These are phyloP conservation scores for Onchidella celtica DNA, from an alignment of 2,888 invertebrate species.

Conservation along the genomic window DNA sequence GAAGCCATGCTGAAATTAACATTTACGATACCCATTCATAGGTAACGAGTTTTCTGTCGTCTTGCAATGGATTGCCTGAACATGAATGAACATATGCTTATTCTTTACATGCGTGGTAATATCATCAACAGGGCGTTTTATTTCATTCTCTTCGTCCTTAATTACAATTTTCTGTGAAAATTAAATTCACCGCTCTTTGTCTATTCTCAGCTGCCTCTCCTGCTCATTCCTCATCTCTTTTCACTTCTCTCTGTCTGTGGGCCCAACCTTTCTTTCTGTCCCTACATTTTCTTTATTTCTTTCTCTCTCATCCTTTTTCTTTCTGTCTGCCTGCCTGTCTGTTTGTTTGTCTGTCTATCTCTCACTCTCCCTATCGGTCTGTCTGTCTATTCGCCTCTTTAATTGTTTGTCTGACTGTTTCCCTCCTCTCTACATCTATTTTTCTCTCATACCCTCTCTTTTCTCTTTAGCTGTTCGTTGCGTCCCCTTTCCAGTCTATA, in stretches of 20 bases:
- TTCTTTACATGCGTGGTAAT: too few relatives aligned
- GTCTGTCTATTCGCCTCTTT: background rate
- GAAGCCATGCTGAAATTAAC: too few relatives aligned
- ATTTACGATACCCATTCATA: too few relatives aligned
- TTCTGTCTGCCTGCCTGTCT: background rate
- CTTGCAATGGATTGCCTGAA: too few relatives aligned
- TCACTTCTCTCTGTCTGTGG: too few relatives aligned
- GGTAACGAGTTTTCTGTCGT: too few relatives aligned
- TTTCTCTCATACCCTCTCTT: background rate
- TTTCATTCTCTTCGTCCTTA: too few relatives aligned
- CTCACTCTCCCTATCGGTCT: background rate
- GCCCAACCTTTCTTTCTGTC: background rate
- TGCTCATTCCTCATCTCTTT: background rate
- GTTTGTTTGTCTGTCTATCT: background rate
- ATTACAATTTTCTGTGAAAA: too few relatives aligned
- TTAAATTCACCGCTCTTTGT: background rate
- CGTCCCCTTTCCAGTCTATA: background rate
- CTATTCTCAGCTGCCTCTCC: background rate
- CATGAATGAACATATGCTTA: too few relatives aligned
- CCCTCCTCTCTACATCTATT: background rate
- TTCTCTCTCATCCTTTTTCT: background rate
- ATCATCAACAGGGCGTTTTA: too few relatives aligned
- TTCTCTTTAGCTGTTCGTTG: background rate
- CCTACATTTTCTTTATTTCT: background rate
- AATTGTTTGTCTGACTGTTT: background rate